A percentile compares a stretch with the other conserved stretches of the same genome.
These are phyloP conservation scores for Physocephala rufipes DNA, from an alignment of 2,888 invertebrate genomes.

Conservation along the genomic window DNA sequence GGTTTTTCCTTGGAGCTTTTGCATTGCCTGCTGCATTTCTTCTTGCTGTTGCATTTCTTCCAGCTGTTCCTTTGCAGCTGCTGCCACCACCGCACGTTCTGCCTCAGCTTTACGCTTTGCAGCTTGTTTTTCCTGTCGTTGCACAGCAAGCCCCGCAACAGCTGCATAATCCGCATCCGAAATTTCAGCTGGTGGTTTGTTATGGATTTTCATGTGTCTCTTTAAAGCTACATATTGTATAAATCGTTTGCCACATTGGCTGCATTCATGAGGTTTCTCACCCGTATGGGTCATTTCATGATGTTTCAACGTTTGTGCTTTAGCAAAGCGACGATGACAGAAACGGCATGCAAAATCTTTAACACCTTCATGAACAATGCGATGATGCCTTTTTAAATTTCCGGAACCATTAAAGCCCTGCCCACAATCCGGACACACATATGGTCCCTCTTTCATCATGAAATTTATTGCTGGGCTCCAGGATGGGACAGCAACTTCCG, in stretches of 20 bases:
- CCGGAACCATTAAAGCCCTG: constrained; percentile 62
- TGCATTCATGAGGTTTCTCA: constrained; percentile 62
- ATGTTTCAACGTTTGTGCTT: constrained; percentile 63
- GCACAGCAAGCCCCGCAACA: constrained; percentile 57
- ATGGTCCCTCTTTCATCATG: constrained; percentile 62
- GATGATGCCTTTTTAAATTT: constrained; percentile 60
- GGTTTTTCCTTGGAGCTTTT: constrained; percentile 41
- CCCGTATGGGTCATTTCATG: constrained; percentile 65
- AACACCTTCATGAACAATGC: constrained; percentile 62
- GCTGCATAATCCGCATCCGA: constrained; percentile 52
- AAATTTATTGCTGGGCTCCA: constrained; percentile 63
- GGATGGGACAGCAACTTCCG: constrained; percentile 59
- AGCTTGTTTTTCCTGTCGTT: constrained; percentile 57
- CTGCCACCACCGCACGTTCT: constrained; percentile 57
- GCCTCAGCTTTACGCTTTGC: constrained; percentile 56
- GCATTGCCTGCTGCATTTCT: constrained; percentile 38
- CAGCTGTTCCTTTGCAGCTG: constrained; percentile 58
- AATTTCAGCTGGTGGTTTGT: constrained; percentile 51
- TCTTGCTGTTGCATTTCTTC: constrained; percentile 53
- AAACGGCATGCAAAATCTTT: constrained; percentile 61
- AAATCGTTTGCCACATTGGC: constrained; percentile 60
- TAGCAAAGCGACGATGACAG: constrained; percentile 62
- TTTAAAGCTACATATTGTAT: constrained; percentile 61
- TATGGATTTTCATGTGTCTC: constrained; percentile 61
- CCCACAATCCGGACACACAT: constrained; percentile 60